Percentiles rank a stretch among this genome's conserved stretches.
Conservation (phyloP, 2,888 invertebrate genomes). For the Lissonota sp. region DNA sequence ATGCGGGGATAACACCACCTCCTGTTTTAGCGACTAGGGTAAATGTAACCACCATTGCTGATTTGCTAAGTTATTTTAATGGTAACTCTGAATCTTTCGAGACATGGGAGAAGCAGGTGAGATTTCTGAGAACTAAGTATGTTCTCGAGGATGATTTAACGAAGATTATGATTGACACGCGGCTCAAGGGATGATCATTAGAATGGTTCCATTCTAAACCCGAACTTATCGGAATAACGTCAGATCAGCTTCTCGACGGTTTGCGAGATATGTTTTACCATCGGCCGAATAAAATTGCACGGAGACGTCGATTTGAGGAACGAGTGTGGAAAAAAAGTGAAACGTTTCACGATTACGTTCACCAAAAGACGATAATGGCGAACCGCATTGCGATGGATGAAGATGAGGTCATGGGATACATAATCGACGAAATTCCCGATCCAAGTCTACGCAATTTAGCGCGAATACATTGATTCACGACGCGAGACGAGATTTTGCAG, state of each 20-base stretch:
- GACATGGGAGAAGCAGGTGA: slow-evolving; percentile 46
- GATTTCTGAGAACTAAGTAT: slow-evolving; percentile 14
- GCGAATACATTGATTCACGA: slow-evolving; percentile 34
- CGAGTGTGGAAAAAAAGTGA: slow-evolving; percentile 26
- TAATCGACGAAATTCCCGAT: slow-evolving; percentile 29
- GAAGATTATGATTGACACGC: slow-evolving; percentile 34
- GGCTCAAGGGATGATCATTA: slow-evolving; percentile 16
- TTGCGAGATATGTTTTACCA: slow-evolving; percentile 34
- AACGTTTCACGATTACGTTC: slow-evolving; percentile 59
- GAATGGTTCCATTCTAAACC: slow-evolving; percentile 51
- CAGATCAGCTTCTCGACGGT: slow-evolving; percentile 15
- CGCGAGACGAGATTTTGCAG: slow-evolving; percentile 43
- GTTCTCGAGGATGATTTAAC: slow-evolving; percentile 6
- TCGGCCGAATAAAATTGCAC: background rate
- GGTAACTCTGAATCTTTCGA: slow-evolving; percentile 30
- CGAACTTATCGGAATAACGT: slow-evolving; percentile 31
- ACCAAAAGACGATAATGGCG: slow-evolving; percentile 56
- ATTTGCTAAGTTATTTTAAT: slow-evolving; percentile 41
- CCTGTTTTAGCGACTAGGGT: background rate
- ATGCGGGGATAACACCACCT: no score
- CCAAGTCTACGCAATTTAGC: slow-evolving; percentile 43
- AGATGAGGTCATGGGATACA: slow-evolving; percentile 42
- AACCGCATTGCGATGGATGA: slow-evolving; percentile 49
- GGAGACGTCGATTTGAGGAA: slow-evolving; percentile 32
- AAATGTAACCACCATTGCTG: slow-evolving; percentile 17